Evolutionary conservation across 2,888 invertebrate genomes (phyloP).

Genomic region (Diarsia dahlii): DNA sequence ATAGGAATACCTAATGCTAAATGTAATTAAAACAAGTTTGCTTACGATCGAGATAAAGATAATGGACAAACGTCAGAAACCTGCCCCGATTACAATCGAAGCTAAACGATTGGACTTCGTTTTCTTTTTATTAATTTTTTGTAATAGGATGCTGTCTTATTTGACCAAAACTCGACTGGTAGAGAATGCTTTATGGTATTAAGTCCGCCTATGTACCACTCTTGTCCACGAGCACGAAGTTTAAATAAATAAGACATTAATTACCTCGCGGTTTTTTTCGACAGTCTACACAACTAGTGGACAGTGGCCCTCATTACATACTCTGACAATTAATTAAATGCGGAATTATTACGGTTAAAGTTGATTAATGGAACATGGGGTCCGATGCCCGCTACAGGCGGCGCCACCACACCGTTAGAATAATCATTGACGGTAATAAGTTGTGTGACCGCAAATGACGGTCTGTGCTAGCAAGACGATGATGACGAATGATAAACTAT

Average conservation of each 20-base stretch:
- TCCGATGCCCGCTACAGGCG: not conserved
- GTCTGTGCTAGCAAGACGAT: not conserved
- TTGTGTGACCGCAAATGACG: not conserved
- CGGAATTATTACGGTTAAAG: not conserved
- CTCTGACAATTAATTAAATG: not conserved
- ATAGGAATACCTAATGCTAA: slow-evolving; percentile 12
- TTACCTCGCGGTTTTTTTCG: slow-evolving; percentile 14
- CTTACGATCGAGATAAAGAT: slow-evolving; percentile 33
- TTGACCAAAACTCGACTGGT: too few relatives aligned
- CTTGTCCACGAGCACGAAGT: too few relatives aligned
- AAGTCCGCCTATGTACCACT: too few relatives aligned
- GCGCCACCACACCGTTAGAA: slow-evolving; percentile 5
- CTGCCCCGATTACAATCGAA: slow-evolving; percentile 21
- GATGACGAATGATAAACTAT: not conserved
- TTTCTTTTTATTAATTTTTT: not conserved
- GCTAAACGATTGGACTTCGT: slow-evolving; percentile 11
- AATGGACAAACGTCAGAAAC: slow-evolving; percentile 34
- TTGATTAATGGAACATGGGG: not conserved
- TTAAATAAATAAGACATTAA: not conserved
- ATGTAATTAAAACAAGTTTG: slow-evolving; percentile 47
- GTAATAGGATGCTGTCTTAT: too few relatives aligned
- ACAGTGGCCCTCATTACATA: not conserved
- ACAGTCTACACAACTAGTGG: not conserved
- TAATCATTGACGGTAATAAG: not conserved
- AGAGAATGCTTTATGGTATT: too few relatives aligned